A percentile compares a stretch with the other conserved stretches of the same genome.
Conservation (phyloP, 2,888 invertebrate genomes). For the Drosophila rubida region DNA sequence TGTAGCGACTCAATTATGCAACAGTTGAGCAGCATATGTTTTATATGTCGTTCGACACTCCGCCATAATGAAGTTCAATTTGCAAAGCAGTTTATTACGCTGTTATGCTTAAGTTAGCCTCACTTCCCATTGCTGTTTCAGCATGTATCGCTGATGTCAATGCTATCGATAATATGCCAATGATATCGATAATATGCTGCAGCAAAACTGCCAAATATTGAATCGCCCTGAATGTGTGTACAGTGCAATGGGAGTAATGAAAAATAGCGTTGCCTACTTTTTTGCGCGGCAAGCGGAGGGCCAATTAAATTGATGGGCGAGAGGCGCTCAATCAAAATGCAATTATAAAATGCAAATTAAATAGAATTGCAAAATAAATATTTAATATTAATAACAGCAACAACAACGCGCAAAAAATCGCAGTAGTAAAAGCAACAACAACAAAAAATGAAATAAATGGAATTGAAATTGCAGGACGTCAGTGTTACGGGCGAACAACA, state of each 20-base stretch:
- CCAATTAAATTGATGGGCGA: slow-evolving; percentile 46
- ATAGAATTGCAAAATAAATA: slow-evolving; percentile 77
- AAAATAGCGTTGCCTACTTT: slow-evolving; percentile 32
- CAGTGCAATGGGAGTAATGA: slow-evolving; percentile 4
- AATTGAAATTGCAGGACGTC: slow-evolving; percentile 37
- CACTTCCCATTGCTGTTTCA: too few relatives aligned
- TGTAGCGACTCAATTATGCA: background rate
- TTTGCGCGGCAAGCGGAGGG: slow-evolving; percentile 30
- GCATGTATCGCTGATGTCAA: too few relatives aligned
- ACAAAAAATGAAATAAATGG: slow-evolving; percentile 33
- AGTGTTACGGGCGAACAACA: slow-evolving; percentile 21
- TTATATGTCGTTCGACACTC: too few relatives aligned
- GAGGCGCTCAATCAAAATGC: slow-evolving; percentile 66
- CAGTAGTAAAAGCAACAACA: slow-evolving; percentile 30
- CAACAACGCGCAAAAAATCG: slow-evolving; percentile 20
- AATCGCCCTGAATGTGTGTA: background rate
- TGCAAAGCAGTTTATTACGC: too few relatives aligned
- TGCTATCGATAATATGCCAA: background rate
- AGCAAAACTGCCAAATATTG: slow-evolving; percentile 1
- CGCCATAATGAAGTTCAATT: too few relatives aligned
- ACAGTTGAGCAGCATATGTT: slow-evolving; percentile 5
- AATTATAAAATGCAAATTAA: slow-evolving; percentile 77
- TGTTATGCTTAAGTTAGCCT: too few relatives aligned
- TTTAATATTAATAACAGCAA: slow-evolving; percentile 71
- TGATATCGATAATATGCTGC: slow-evolving; percentile 4